A percentile compares a stretch with the other conserved stretches of the same genome.
Conservation (phyloP, 2,797 vertebrate genomes). For the Chloroceryle inda region DNA sequence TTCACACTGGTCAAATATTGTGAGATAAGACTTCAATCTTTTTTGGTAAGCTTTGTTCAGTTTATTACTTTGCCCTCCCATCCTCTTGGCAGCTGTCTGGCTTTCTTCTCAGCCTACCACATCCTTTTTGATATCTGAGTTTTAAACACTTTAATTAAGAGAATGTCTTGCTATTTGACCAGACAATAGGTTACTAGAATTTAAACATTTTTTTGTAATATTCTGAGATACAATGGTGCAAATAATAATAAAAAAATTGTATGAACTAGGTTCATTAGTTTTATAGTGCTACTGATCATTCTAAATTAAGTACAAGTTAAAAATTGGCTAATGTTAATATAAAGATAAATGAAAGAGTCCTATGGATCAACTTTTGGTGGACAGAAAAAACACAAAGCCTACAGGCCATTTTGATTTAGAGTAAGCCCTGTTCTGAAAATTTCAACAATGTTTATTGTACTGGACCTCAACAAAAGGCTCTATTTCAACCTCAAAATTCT, state of each 20-base stretch:
- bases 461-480: neutral
- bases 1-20: conserved; percentile 33
- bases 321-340: neutral
- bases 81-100: neutral
- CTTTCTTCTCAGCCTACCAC: neutral
- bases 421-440: neutral
- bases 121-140: neutral
- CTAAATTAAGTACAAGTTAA: neutral
- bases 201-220: neutral
- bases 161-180: neutral
- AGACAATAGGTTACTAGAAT: neutral
- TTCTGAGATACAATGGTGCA: neutral
- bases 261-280: neutral
- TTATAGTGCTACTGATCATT: neutral
- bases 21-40: neutral
- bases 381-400: neutral
- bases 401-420: neutral
- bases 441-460: neutral
- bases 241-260: neutral
- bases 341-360: neutral
- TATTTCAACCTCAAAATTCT: neutral
- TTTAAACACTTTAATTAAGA: neutral
- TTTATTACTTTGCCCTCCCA: neutral
- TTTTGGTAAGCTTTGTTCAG: conserved; percentile 31
- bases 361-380: neutral